Evolutionary conservation across 2,888 invertebrate species (phyloP).

Genomic region (Cephus nigrinus): DNA sequence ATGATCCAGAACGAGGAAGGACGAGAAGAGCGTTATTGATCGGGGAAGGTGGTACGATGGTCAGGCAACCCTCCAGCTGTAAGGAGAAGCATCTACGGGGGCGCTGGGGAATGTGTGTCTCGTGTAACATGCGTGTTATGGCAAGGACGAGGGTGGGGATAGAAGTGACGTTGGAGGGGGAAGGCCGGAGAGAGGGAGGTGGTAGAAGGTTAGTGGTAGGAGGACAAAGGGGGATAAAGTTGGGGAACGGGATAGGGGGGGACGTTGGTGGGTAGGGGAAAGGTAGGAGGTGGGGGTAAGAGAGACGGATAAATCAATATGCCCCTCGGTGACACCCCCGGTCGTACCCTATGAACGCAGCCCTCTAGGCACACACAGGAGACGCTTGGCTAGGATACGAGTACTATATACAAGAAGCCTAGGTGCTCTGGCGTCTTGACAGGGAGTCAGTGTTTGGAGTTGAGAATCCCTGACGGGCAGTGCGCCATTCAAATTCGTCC

Average conservation of each 20-base stretch:
- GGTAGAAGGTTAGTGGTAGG: slow-evolving; percentile 15
- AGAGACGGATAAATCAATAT: slow-evolving; percentile 54
- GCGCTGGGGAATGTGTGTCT: slow-evolving; percentile 16
- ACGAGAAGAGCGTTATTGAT: slow-evolving; percentile 42
- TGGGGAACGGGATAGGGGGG: slow-evolving; percentile 23
- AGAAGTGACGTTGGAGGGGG: background rate
- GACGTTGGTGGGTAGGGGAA: background rate
- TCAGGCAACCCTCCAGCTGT: background rate
- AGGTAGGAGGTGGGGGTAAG: slow-evolving; percentile 36
- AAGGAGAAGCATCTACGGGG: background rate
- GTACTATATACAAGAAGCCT: slow-evolving; percentile 26
- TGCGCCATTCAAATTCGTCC: slow-evolving; percentile 56
- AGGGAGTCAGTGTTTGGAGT: slow-evolving; percentile 12
- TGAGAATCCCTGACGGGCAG: slow-evolving; percentile 26
- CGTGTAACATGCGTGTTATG: slow-evolving; percentile 17
- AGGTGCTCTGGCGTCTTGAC: slow-evolving; percentile 18
- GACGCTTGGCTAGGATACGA: background rate
- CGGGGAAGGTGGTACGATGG: slow-evolving; percentile 30
- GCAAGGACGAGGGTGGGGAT: slow-evolving; percentile 36
- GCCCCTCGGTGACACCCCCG: slow-evolving; percentile 36
- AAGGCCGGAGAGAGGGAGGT: background rate
- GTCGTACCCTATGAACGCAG: background rate
- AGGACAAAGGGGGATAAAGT: slow-evolving; percentile 10
- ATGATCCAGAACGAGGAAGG: slow-evolving; percentile 15
- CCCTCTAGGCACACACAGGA: slow-evolving; percentile 3